Evolutionary conservation across 2,797 vertebrate species (phyloP), one percentile per base, ranked within the genome.

Genomic region (Corythornis leucogaster): DNA sequence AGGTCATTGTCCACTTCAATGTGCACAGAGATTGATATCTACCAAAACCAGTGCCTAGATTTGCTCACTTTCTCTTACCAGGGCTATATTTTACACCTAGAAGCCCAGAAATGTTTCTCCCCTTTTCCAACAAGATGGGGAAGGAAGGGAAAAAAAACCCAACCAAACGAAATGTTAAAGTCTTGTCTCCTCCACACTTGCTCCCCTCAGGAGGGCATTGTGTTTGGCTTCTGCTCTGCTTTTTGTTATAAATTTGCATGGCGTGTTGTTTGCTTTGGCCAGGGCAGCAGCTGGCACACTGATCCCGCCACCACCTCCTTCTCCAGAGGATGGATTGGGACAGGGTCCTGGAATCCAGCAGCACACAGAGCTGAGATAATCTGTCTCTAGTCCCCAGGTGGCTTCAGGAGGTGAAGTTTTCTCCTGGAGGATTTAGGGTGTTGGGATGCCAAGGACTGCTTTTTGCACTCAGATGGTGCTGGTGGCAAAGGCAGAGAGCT

Each of bases 221-320:
- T 82, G 53, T 28, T 94, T 91, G 71, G 88, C 85, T 68, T 93
- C 53, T 78, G 58, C 66, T 93, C 64, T 4, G 12, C 38, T 92
- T 92, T 93, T 85, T 91, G 68, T 90, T 93, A 77, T 71, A 86
- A 88, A 90, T 92, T 82, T 92, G 78, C 58, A 82, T 74, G 83
- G 80, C 17, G 35, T 35, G 43, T 74, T 90, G 71, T 96, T 94
- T 95, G 79, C 66, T 90, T 95, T 92, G 91, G 88, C 88, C 11
- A 4, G 69, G 66, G 58, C 70, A 85, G 64, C 0, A 2, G 38
- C 42, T 85, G 87, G 67, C 67, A 73, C 0, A 3, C 20, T 1
- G 1, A 38, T 33, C 30, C 63, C 28, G 1, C 18, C 0, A 0
- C 30, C 55, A 25, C 55, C n/a, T 89, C 73, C 24, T 70, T 48